Conservation (phyloP, 2,888 invertebrate genomes). For the Habrosyne pyritoides region DNA sequence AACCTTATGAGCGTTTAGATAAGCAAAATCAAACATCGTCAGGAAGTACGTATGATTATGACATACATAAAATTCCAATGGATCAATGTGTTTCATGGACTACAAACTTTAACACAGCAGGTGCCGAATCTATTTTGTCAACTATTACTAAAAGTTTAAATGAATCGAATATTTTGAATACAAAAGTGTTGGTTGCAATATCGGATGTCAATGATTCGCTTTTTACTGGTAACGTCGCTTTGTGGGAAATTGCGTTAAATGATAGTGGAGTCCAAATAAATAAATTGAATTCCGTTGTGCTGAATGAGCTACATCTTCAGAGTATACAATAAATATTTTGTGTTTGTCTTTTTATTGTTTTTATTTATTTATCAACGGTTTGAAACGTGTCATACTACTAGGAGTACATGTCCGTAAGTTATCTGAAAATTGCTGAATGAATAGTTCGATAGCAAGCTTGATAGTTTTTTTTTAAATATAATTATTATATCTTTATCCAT, state of each 20-base stretch:
- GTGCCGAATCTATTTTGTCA: conserved; percentile 21
- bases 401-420: no score
- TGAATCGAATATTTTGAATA: conserved; percentile 15
- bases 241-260: conserved; percentile 29
- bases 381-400: neutral
- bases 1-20: neutral
- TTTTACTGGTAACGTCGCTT: conserved; percentile 16
- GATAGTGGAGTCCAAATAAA: conserved; percentile 23
- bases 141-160: conserved; percentile 18
- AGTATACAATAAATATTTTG: neutral
- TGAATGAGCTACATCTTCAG: conserved; percentile 10
- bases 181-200: conserved; percentile 26
- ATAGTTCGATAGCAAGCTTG: no score
- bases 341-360: conserved; percentile 2
- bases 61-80: conserved; percentile 2
- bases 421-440: no score
- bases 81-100: conserved; percentile 24
- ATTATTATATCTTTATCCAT: no score
- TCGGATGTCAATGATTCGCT: conserved; percentile 18
- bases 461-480: no score
- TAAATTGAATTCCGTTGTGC: conserved; percentile 26
- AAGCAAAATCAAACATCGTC: neutral
- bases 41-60: neutral
- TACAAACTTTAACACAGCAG: conserved; percentile 9
- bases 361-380: neutral